Conservation (phyloP, 2,113 vertebrate genomes). For the Phyllostomus discolor region DNA sequence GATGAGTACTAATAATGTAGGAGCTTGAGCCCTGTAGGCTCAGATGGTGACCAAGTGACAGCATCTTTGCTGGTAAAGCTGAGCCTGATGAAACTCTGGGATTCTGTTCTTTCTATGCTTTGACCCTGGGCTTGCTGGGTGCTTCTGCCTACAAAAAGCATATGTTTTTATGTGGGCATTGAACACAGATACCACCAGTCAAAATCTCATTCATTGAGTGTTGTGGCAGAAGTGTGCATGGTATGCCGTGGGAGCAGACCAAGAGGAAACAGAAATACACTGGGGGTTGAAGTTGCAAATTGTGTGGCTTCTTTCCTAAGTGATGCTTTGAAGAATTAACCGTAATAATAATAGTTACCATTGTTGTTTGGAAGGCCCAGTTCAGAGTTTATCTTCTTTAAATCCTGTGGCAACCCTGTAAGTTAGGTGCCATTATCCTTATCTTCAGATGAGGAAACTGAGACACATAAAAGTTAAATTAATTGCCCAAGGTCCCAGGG, state of each 20-base stretch:
- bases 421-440: background rate
- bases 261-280: background rate
- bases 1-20: background rate
- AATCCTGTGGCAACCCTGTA: background rate
- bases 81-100: background rate
- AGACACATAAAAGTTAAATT: background rate
- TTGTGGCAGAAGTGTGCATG: background rate
- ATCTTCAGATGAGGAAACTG: background rate
- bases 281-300: background rate
- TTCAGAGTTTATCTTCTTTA: background rate
- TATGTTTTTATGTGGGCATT: background rate
- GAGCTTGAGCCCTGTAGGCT: background rate
- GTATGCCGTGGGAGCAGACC: background rate
- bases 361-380: background rate
- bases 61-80: background rate
- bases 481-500: background rate
- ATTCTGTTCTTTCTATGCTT: background rate
- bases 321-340: background rate
- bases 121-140: background rate
- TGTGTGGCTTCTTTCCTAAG: background rate
- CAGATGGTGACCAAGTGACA: background rate
- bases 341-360: background rate
- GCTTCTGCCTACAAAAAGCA: background rate
- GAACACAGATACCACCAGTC: background rate
- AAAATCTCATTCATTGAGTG: background rate